Conservation (phyloP, 2,888 invertebrate species). For the Epicampocera succincta region DNA sequence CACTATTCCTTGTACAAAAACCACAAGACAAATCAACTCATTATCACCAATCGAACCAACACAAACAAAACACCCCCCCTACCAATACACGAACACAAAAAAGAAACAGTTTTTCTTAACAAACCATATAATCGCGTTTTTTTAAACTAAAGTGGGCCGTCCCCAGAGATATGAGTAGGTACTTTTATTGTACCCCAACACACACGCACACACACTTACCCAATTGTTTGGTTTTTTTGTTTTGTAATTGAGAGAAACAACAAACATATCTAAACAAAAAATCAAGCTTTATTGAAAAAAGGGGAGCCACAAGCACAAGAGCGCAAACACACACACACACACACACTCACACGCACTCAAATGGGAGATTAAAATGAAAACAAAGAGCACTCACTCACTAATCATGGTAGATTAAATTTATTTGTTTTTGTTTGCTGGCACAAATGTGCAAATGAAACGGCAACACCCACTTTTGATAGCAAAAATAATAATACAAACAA, state of each 20-base stretch:
- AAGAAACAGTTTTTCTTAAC: conserved; percentile 4
- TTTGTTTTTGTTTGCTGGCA: background rate
- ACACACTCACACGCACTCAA: background rate
- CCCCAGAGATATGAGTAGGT: conserved; percentile 74
- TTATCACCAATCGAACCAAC: conserved; percentile 43
- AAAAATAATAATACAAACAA: conserved; percentile 40
- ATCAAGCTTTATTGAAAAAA: conserved; percentile 61
- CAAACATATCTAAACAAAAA: conserved; percentile 68
- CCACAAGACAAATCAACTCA: background rate
- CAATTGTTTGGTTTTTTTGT: background rate
- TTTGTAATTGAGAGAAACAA: conserved; percentile 30
- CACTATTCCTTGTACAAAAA: too few species aligned
- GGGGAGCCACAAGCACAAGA: conserved; percentile 33
- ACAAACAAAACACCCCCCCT: conserved; percentile 66
- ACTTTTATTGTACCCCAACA: conserved; percentile 9
- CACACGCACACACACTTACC: background rate
- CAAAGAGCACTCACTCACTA: conserved; percentile 32
- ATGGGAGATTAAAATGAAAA: conserved; percentile 45
- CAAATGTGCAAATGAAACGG: conserved; percentile 46
- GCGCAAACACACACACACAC: background rate
- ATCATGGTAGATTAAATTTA: background rate
- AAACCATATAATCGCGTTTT: conserved; percentile 52
- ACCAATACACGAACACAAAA: background rate
- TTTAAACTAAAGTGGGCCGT: conserved; percentile 76
- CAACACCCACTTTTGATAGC: conserved; percentile 70